Conservation (phyloP, 2,888 invertebrate genomes). For the Morinoia aosen region DNA sequence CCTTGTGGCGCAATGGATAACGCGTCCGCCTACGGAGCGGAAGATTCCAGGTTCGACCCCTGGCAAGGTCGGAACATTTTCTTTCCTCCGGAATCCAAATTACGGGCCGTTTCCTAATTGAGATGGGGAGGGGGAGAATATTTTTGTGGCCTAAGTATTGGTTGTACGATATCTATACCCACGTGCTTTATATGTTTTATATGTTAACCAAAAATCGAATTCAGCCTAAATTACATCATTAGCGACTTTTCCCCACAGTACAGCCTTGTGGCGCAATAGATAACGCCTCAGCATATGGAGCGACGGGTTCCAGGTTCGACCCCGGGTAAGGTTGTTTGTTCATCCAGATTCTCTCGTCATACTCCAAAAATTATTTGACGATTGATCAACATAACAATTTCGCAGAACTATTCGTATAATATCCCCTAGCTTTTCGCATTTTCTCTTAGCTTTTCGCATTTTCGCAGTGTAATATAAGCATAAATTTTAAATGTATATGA, state of each 20-base stretch:
- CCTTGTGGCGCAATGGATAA: conserved; percentile 70
- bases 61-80: conserved; percentile 68
- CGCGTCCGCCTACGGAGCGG: conserved; percentile 71
- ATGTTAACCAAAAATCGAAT: background rate
- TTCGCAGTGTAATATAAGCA: no score
- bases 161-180: no score
- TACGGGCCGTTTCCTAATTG: no score
- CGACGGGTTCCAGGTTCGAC: conserved; percentile 71
- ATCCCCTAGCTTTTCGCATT: no score
- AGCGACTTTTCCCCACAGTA: background rate
- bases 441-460: no score
- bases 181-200: background rate
- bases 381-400: no score
- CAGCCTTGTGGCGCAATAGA: conserved; percentile 69
- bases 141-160: no score
- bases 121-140: no score
- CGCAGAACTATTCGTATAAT: no score
- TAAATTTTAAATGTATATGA: no score
- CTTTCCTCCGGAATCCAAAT: background rate
- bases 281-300: conserved; percentile 71
- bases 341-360: no score
- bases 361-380: no score
- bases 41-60: conserved; percentile 72
- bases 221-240: background rate
- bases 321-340: conserved; percentile 69